Conservation (phyloP, 1,140 invertebrate genomes). For the Eubasilissa regina region DNA sequence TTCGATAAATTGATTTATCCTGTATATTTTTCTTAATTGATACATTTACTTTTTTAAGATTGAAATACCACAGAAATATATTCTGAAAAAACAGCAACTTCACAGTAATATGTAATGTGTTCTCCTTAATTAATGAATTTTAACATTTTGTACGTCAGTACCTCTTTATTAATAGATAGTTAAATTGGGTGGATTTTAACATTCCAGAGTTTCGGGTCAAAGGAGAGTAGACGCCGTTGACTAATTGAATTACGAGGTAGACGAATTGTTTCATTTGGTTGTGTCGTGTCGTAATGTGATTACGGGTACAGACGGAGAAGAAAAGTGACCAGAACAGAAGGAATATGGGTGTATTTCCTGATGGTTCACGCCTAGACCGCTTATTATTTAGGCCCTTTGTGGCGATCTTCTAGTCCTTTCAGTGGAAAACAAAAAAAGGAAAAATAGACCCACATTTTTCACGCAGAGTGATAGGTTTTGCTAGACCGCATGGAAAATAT, state of each 20-base stretch:
- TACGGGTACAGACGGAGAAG: neutral
- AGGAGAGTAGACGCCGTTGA: neutral
- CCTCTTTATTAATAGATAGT: neutral
- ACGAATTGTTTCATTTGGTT: neutral
- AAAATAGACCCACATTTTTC: neutral
- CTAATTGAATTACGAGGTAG: neutral
- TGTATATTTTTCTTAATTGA: no score
- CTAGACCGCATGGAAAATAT: no score
- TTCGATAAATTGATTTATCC: no score
- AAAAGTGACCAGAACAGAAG: neutral
- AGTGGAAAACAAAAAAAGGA: neutral
- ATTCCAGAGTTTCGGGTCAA: neutral
- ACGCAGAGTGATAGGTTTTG: neutral
- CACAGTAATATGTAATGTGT: no score
- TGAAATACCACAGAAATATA: no score
- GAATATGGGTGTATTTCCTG: neutral
- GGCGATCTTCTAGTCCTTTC: neutral
- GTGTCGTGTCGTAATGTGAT: neutral
- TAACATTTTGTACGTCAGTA: no score
- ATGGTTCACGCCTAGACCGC: neutral
- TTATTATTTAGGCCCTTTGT: neutral
- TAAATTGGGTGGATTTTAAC: neutral
- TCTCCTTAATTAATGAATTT: no score
- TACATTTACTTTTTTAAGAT: no score
- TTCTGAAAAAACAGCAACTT: no score